phyloP scores from a whole-genome alignment of 1,140 invertebrate genomes.

The Ceratitis capitata region DNA sequence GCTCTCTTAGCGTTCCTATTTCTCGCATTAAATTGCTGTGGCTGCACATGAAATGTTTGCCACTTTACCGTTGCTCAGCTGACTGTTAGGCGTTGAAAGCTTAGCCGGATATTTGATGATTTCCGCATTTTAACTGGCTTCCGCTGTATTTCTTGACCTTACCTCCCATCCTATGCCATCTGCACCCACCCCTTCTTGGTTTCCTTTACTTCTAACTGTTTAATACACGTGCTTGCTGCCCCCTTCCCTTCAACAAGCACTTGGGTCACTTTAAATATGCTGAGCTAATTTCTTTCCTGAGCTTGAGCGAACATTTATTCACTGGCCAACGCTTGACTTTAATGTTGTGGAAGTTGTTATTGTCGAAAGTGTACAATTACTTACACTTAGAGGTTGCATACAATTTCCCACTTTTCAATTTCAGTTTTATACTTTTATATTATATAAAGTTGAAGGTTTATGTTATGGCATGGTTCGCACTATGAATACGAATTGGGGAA shows the following conservation, averaged over 20 bases:
- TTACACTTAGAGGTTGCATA: neutral
- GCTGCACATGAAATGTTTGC: neutral
- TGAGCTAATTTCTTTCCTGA: conserved; percentile 6
- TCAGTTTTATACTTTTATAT: neutral
- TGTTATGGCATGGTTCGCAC: neutral
- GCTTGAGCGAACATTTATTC: neutral
- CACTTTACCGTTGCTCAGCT: neutral
- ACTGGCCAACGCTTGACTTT: neutral
- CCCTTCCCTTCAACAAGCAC: neutral
- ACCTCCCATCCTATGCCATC: too few relatives aligned
- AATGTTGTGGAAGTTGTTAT: conserved; percentile 7
- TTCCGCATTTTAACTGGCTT: conserved; percentile 24
- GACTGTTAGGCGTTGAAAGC: neutral
- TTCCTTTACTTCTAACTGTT: neutral
- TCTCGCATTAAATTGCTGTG: neutral
- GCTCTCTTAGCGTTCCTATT: neutral
- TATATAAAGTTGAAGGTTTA: too few relatives aligned
- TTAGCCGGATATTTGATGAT: conserved; percentile 29
- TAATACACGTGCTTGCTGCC: neutral
- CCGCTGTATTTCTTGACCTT: neutral
- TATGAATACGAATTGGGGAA: neutral
- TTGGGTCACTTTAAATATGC: neutral
- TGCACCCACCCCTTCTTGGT: too few relatives aligned
- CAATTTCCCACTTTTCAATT: neutral
- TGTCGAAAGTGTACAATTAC: neutral